Base-by-base conservation (phyloP, 2,113 vertebrate species). In the Puffinus mauretanicus region DNA sequence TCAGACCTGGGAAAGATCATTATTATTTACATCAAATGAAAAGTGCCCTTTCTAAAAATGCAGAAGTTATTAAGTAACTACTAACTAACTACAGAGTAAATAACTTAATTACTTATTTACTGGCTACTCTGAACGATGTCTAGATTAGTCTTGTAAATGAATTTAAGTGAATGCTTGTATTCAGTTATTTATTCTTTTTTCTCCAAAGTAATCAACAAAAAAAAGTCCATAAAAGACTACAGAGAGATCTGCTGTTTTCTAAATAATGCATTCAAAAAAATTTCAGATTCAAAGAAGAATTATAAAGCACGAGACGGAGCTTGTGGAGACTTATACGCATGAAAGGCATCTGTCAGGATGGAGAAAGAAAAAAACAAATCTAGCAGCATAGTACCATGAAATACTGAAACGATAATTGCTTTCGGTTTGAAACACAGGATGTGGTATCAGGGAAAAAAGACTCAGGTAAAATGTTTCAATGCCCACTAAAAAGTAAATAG, bases 381-480 rank as follows among this genome's bases (percentile, higher is more conserved):
- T 79, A 85, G 16, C 42, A 70, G 44, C 32, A 87, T 0, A 95
- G 40, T 51, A 88, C 51, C 54, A 73, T 38, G 24, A 73, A 95
- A 93, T 77, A 95, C 54, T 30, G 44, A 85, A 93, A 96, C 25
- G 30, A 29, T 95, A 93, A 95, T 16, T 95, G 62, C 78, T 95
- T 97, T 93, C 0, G 0, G 51, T 91, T 91, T 90, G 66, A 88
- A 96, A 87, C 73, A 88, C 29, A 54, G 64, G 55, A 95, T 49
- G 54, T 30, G 55, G n/a, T 88, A 95, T 83, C 70, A 86, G 34
- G 32, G 40, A 54, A 64, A 72, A 93, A 94, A 86, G 64, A 70
- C 65, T 77, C 76, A 81, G 76, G 91, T 90, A 95, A 93, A 90
- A 83, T 29, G 30, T 67, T 96, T 94, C 76, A 93, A 75, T 94